These are phyloP conservation scores for Pteronotus mesoamericanus DNA, from an alignment of 2,797 vertebrate species.

Conservation along the genomic window DNA sequence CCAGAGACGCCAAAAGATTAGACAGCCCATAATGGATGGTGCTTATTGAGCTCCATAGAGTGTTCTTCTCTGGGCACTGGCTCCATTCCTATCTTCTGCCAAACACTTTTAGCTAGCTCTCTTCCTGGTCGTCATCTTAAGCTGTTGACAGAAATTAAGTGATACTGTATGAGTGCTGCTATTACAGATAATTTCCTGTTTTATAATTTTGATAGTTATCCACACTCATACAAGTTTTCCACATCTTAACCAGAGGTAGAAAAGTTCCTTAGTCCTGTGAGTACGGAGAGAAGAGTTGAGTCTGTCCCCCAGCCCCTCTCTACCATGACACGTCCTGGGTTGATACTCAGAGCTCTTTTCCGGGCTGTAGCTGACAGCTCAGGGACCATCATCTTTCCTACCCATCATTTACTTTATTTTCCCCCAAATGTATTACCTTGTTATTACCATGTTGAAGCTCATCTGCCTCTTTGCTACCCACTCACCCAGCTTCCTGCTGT, in stretches of 20 bases:
- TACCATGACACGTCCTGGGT: not conserved
- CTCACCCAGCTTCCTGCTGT: slow-evolving; percentile 45
- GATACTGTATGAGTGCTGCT: not conserved
- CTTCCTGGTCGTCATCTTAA: not conserved
- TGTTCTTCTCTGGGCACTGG: not conserved
- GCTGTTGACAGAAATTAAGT: not conserved
- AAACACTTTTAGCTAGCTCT: not conserved
- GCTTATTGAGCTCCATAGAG: not conserved
- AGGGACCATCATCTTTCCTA: not conserved
- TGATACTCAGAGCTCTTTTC: not conserved
- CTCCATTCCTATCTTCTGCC: slow-evolving; percentile 19
- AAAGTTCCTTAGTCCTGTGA: not conserved
- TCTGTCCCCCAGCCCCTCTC: not conserved
- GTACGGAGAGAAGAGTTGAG: not conserved
- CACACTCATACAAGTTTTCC: not conserved
- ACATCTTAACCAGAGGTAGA: not conserved
- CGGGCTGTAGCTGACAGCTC: not conserved
- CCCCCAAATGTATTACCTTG: not conserved
- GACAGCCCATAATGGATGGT: not conserved
- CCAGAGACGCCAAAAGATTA: too few species aligned
- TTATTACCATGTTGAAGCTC: not conserved
- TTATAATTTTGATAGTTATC: not conserved
- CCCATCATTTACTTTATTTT: not conserved
- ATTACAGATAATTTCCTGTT: not conserved
- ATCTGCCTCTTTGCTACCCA: slow-evolving; percentile 15